phyloP scores from a whole-genome alignment of 1,140 invertebrate genomes.

The Orchesella cincta region DNA sequence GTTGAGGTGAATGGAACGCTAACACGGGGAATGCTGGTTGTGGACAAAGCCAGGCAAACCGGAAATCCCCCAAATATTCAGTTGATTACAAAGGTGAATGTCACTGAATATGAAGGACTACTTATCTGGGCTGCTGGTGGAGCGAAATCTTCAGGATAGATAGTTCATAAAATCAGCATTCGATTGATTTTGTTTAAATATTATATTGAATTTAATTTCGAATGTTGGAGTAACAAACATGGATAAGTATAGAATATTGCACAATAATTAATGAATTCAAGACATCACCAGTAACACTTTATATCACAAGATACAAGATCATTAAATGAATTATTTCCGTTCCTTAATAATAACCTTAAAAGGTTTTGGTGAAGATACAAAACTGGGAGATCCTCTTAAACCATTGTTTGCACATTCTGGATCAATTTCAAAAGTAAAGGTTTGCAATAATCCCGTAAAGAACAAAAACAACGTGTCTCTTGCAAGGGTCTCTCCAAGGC shows the following conservation, averaged over 20 bases:
- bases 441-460: conserved; percentile 40
- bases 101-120: conserved; percentile 58
- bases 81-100: conserved; percentile 60
- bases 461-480: conserved; percentile 45
- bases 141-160: no score
- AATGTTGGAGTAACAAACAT: no score
- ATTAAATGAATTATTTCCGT: neutral
- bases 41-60: conserved; percentile 60
- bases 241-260: no score
- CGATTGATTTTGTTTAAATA: no score
- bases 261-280: no score
- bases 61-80: conserved; percentile 57
- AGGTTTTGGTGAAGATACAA: conserved; percentile 34
- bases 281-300: no score
- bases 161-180: no score
- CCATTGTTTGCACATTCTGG: conserved; percentile 26
- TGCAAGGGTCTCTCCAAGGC: conserved; percentile 42
- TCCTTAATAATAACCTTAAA: conserved; percentile 39
- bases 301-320: no score
- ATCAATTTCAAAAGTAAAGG: conserved; percentile 40
- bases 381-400: conserved; percentile 13
- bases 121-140: conserved; percentile 51
- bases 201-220: no score
- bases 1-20: conserved; percentile 61
- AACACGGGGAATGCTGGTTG: conserved; percentile 64